Conservation (phyloP, 2,113 vertebrate species). For the Rhinogobius similis region DNA sequence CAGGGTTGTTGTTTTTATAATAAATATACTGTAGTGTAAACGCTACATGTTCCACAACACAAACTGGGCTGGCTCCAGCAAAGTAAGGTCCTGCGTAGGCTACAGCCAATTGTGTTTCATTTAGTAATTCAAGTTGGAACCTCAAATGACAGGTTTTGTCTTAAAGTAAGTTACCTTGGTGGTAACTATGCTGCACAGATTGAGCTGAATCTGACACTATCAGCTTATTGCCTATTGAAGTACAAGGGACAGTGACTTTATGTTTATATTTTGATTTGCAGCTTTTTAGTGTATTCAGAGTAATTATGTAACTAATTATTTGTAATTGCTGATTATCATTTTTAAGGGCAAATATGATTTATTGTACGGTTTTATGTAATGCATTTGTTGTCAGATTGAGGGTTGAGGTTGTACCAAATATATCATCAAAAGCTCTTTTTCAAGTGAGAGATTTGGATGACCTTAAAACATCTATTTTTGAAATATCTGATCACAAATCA, state of each 20-base stretch:
- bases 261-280: conserved; percentile 23
- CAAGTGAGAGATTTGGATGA: conserved; percentile 35
- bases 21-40: conserved; percentile 15
- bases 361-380: conserved; percentile 49
- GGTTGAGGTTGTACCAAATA: conserved; percentile 53
- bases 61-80: conserved; percentile 71
- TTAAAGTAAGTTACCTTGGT: conserved; percentile 50
- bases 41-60: conserved; percentile 42
- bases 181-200: conserved; percentile 52
- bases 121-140: conserved; percentile 56
- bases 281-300: conserved; percentile 50
- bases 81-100: conserved; percentile 40
- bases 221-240: conserved; percentile 35
- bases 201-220: conserved; percentile 52
- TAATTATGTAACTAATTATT: conserved; percentile 66
- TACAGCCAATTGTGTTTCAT: conserved; percentile 62
- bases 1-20: conserved; percentile 39
- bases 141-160: conserved; percentile 48
- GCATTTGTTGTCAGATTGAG: conserved; percentile 44
- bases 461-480: conserved; percentile 32
- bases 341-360: conserved; percentile 56
- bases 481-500: conserved; percentile 25
- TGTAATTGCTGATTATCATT: conserved; percentile 61
- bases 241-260: conserved; percentile 55
- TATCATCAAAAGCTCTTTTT: conserved; percentile 36